phyloP scores from a whole-genome alignment of 2,113 vertebrate species.

The Semnopithecus entellus region DNA sequence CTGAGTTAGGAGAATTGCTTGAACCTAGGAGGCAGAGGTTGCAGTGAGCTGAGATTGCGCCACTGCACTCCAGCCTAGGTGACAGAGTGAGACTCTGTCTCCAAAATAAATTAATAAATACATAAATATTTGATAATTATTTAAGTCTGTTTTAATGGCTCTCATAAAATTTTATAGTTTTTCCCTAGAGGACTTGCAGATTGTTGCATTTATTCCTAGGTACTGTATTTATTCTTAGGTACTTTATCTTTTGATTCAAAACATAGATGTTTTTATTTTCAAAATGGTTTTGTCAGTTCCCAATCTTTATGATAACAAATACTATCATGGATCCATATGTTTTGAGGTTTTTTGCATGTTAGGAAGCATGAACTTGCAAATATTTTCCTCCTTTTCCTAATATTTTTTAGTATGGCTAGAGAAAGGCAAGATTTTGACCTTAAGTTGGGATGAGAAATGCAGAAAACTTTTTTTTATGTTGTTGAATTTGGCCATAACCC shows the following conservation, averaged over 20 bases:
- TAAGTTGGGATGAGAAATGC: background rate
- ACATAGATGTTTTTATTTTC: background rate
- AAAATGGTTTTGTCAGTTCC: background rate
- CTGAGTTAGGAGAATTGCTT: too few relatives aligned
- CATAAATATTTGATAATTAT: background rate
- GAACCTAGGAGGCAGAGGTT: too few relatives aligned
- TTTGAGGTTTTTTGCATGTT: background rate
- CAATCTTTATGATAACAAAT: background rate
- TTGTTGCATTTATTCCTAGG: background rate
- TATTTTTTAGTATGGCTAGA: background rate
- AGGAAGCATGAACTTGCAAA: background rate
- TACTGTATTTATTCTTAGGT: background rate
- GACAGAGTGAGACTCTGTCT: too few relatives aligned
- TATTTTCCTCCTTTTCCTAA: background rate
- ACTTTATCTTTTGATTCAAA: background rate
- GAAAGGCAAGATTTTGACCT: background rate
- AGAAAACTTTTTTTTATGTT: background rate
- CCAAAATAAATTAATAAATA: too few relatives aligned
- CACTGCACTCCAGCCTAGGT: too few relatives aligned
- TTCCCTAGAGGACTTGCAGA: background rate
- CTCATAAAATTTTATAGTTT: background rate
- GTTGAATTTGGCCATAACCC: slow-evolving; percentile 5
- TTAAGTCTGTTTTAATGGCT: background rate
- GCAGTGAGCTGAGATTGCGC: too few relatives aligned
- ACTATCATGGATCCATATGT: background rate